Evolutionary conservation across 1,140 invertebrate species (phyloP), one percentile per base, ranked within the genome.

Genomic region (Drosophila bocqueti): DNA sequence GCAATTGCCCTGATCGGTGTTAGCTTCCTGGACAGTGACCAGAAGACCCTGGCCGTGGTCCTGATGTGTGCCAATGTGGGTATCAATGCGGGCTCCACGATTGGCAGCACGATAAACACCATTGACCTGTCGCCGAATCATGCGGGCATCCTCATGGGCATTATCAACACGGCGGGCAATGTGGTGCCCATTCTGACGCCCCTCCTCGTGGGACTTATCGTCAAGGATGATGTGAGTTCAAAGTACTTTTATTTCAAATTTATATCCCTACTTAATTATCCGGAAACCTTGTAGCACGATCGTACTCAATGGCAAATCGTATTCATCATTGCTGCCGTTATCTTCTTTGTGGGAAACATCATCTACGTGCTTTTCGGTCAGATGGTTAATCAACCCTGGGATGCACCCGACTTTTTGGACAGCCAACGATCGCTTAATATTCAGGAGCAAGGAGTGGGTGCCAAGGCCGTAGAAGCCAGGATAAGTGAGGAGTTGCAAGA

Each of bases 41-140:
- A 95, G 43, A 91, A 93, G 42, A 89, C 79, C 1, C 59, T 94
- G 18, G 95, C 96, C 1, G 94, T 96, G 3, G 83, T 87, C 0
- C 91, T 97, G 18, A 93, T 97, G 4, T 94, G 95, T 0, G 68
- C 96, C 6, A 96, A 96, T 29, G 96, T 98, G 13, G 95, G 96
- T 0, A 93, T 96, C 2, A 97, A 97, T 76, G 95, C 96, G 11
- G 96, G 96, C 15, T 94, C 95, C 36, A 96, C 95, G 67, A 95
- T 96, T 47, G 97, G 97, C 6, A 93, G 93, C 58, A 92, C 95
- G 68, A 94, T 96, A 11, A 96, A 96, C 77, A 95, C 96, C 31
- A 95, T 97, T 67, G 96, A 97, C 91, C 93, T 97, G 75, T 95
- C 96, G 2, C 96, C 96, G 0, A 96, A 97, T 83, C 96, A 96